Evolutionary conservation across 2,797 vertebrate genomes (phyloP).

Genomic region (Epinephelus malabaricus): DNA sequence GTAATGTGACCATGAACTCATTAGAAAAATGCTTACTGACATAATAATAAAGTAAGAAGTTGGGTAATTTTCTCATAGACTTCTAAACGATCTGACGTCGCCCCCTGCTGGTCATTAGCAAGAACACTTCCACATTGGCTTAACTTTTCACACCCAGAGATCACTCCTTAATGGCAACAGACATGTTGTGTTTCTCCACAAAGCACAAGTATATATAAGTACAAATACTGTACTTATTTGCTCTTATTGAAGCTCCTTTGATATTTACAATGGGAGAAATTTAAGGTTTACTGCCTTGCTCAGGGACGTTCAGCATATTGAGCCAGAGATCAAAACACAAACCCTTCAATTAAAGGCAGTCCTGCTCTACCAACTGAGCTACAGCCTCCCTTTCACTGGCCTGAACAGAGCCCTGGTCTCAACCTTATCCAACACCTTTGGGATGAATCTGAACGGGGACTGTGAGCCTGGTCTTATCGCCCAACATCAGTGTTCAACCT

Average conservation of each 20-base stretch:
- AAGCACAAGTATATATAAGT: background rate
- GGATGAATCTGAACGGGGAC: background rate
- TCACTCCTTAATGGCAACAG: background rate
- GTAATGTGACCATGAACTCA: too few relatives aligned
- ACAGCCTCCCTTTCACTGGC: background rate
- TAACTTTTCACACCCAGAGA: too few relatives aligned
- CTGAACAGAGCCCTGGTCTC: constrained; percentile 13
- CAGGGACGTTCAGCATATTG: background rate
- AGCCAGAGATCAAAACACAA: constrained; percentile 2
- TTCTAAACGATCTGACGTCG: too few relatives aligned
- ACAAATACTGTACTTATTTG: background rate
- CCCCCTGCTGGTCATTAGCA: too few relatives aligned
- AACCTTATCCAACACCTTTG: constrained; percentile 16
- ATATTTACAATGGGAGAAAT: background rate
- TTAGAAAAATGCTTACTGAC: too few relatives aligned
- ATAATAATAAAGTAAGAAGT: too few relatives aligned
- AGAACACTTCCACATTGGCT: too few relatives aligned
- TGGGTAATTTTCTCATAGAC: too few relatives aligned
- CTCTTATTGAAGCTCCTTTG: background rate
- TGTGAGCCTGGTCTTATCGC: constrained; percentile 7
- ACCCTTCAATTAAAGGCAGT: background rate
- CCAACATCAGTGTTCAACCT: constrained; percentile 22
- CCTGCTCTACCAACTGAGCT: background rate
- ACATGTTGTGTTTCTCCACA: background rate
- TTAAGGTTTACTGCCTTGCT: background rate